Conservation (phyloP, 2,888 invertebrate genomes). For the Dicyrtoma fusca region DNA sequence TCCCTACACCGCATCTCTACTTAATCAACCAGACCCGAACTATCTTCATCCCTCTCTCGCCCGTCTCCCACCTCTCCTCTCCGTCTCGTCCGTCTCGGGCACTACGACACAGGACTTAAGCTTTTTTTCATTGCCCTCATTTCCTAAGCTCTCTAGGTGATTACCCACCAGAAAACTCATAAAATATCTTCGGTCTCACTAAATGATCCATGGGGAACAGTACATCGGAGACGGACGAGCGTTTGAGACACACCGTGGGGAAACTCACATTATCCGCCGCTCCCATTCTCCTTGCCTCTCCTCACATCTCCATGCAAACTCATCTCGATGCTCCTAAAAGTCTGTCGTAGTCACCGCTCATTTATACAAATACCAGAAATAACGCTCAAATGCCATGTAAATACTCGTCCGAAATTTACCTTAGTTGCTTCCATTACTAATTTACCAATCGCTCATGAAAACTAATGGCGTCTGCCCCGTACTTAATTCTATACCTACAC, state of each 20-base stretch:
- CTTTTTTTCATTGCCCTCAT: slow-evolving; percentile 28
- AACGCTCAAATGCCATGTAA: background rate
- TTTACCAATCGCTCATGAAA: slow-evolving; percentile 10
- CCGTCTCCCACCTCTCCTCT: background rate
- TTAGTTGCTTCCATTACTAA: slow-evolving; percentile 8
- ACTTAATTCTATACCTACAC: background rate
- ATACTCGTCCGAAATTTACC: slow-evolving; percentile 11
- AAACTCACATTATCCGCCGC: slow-evolving; percentile 15
- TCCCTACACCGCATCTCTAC: background rate
- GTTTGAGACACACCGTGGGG: slow-evolving; percentile 9
- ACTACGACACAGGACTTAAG: background rate
- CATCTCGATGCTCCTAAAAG: background rate
- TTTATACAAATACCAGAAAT: background rate
- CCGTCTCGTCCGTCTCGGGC: background rate
- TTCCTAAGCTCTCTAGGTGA: slow-evolving; percentile 27
- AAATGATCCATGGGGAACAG: slow-evolving; percentile 36
- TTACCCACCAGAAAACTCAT: slow-evolving; percentile 34
- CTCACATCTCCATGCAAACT: background rate
- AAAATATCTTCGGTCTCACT: slow-evolving; percentile 30
- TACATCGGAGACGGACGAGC: slow-evolving; percentile 11
- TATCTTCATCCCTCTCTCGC: background rate
- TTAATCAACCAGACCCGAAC: slow-evolving; percentile 2
- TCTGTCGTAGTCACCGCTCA: background rate
- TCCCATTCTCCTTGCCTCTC: background rate
- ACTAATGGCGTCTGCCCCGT: slow-evolving; percentile 17